These are phyloP conservation scores for Acrocyrtus sp. DNA, from an alignment of 2,888 invertebrate species.

Conservation along the genomic window DNA sequence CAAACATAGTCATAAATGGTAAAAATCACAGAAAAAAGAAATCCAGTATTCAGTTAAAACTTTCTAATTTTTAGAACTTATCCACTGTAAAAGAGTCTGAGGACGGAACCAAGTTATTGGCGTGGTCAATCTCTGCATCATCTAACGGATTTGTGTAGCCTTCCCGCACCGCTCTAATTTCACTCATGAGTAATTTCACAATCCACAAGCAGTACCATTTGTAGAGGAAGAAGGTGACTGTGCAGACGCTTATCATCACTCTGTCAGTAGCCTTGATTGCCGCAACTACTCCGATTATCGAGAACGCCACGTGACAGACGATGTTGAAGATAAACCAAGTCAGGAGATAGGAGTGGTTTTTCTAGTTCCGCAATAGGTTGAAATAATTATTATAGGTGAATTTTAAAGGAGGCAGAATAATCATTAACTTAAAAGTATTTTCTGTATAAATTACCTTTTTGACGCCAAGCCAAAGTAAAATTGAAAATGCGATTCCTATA, in stretches of 20 bases:
- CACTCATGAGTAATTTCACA: slow-evolving; percentile 54
- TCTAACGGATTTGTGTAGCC: slow-evolving; percentile 46
- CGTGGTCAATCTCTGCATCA: slow-evolving; percentile 44
- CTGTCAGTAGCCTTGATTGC: slow-evolving; percentile 26
- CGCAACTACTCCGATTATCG: slow-evolving; percentile 3
- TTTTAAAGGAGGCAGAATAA: not conserved
- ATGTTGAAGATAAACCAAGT: slow-evolving; percentile 43
- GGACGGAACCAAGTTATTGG: slow-evolving; percentile 24
- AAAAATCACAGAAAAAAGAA: slow-evolving; percentile 10
- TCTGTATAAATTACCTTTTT: too few relatives aligned
- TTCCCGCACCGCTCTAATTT: slow-evolving; percentile 46
- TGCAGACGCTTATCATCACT: slow-evolving; percentile 16
- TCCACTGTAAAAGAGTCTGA: slow-evolving; percentile 42
- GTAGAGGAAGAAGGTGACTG: slow-evolving; percentile 29
- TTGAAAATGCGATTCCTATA: slow-evolving; percentile 11
- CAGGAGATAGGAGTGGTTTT: slow-evolving; percentile 35
- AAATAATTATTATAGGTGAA: not conserved
- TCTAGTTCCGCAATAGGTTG: slow-evolving; percentile 31
- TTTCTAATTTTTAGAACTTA: slow-evolving; percentile 36
- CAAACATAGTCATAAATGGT: not conserved
- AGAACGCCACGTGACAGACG: not conserved
- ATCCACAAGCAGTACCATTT: slow-evolving; percentile 57
- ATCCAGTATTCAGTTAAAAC: too few relatives aligned
- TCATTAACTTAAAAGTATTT: too few relatives aligned
- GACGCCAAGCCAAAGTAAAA: slow-evolving; percentile 26